These are phyloP conservation scores for Musca domestica DNA, from an alignment of 1,140 invertebrate species.

Conservation along the genomic window DNA sequence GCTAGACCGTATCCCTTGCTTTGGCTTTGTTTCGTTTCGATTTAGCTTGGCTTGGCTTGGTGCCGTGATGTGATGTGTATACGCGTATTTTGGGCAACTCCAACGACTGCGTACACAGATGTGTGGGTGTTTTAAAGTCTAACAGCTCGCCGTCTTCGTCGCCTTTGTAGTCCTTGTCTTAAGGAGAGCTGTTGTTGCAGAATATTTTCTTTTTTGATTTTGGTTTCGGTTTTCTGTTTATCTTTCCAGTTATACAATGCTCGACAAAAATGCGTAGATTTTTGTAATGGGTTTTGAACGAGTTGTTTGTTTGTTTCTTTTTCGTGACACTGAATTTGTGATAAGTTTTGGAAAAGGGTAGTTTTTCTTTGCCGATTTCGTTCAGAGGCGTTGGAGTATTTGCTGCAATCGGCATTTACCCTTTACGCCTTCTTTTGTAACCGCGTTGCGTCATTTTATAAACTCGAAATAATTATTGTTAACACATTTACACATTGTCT, in stretches of 20 bases:
- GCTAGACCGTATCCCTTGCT: neutral
- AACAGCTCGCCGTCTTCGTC: neutral
- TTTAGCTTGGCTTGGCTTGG: neutral
- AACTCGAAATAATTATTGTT: slow-evolving; percentile 1
- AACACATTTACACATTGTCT: slow-evolving; percentile 22
- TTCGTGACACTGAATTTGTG: neutral
- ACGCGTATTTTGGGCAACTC: neutral
- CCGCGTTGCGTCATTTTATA: slow-evolving; percentile 28
- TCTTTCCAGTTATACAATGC: neutral
- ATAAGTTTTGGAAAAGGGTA: neutral
- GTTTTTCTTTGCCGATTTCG: slow-evolving; percentile 21
- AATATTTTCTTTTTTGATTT: neutral
- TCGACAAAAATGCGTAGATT: slow-evolving; percentile 4
- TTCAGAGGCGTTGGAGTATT: neutral
- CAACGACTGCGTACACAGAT: slow-evolving; percentile 19
- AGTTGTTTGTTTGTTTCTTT: neutral
- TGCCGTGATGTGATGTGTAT: neutral
- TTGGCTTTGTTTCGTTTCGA: no score
- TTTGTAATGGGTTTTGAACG: neutral
- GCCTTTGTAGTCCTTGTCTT: neutral
- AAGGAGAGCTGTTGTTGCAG: neutral
- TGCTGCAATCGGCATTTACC: slow-evolving; percentile 25
- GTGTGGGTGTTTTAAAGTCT: slow-evolving; percentile 21
- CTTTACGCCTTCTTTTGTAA: slow-evolving; percentile 31
- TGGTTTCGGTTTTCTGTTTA: neutral